These are phyloP conservation scores for Diplodus puntazzo DNA, from an alignment of 2,797 vertebrate genomes.

Conservation along the genomic window DNA sequence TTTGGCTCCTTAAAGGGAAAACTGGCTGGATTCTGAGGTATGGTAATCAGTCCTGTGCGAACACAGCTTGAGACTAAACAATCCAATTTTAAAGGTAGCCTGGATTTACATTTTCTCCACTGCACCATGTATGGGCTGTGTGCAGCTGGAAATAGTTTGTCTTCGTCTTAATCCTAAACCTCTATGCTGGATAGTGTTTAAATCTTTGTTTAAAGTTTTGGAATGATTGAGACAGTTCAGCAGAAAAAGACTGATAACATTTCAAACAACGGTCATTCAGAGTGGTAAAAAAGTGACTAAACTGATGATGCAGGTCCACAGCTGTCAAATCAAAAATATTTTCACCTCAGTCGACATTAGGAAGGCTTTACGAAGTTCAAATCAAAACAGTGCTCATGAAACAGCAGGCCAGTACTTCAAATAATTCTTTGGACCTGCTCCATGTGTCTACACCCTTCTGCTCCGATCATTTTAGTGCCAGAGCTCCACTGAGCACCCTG, in stretches of 20 bases:
- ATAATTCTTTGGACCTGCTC: neutral
- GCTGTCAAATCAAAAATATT: neutral
- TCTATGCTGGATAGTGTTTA: neutral
- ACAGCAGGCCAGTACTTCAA: neutral
- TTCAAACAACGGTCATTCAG: conserved; percentile 19
- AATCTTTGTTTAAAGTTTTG: conserved; percentile 21
- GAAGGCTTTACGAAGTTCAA: neutral
- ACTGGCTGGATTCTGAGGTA: neutral
- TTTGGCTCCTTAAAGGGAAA: neutral
- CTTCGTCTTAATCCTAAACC: neutral
- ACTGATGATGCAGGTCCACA: neutral
- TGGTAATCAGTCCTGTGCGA: neutral
- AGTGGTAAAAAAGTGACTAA: neutral
- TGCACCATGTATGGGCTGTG: neutral
- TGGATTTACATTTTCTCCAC: conserved; percentile 5
- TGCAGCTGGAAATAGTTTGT: conserved; percentile 3
- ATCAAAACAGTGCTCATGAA: neutral
- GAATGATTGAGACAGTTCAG: neutral
- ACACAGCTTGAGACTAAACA: conserved; percentile 31
- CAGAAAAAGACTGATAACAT: neutral
- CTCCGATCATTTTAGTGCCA: neutral
- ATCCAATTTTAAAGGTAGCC: neutral
- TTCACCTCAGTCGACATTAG: neutral
- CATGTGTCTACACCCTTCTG: neutral
- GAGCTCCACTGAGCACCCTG: neutral